Base-by-base conservation (phyloP, 1,140 invertebrate species). In the Coelopa frigida region DNA sequence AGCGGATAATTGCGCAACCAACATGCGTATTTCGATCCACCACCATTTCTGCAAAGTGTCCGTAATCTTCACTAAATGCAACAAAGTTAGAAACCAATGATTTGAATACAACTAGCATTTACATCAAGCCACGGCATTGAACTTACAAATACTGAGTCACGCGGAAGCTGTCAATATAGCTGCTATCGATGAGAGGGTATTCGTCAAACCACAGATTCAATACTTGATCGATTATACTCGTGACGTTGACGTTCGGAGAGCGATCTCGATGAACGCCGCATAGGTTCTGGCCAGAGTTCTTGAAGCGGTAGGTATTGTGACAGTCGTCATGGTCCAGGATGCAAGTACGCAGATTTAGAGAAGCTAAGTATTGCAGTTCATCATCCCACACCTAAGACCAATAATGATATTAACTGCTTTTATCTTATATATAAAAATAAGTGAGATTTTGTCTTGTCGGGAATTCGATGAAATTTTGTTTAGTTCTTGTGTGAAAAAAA, bases 281-380 rank as follows among this genome's bases (percentile, higher is more conserved):
- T 5, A 68, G 50, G 44, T 66, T 66, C 35, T 68, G 65, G 1
- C 65, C 65, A 0, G 58, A 57, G 43, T 60, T 64, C 33, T 54
- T 51, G 44, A 61, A 68, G n/a, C 55, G 49, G 6, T 57, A 68
- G 2, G 66, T 68, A 38, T 60, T 64, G 42, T 61, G 55, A 27
- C 66, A 69, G 33, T 62, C 55, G 45, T 69, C 66, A 41, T 69
- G 66, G 40, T 66, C 65, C 48, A 66, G 47, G 5, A 53, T 53
- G 17, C 66, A 69, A 6, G 62, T 64, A 12, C 58, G 58, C n/a
- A 59, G 43, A 46, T 69, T 69, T 17, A 66, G 22, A 18, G 53
- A 57, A 1, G 66, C 61, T 27, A 69, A 49, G 42, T 64, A 64
- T 29, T 68, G 59, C 15, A 69, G 52, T 46, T 69, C 65, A 54